Evolutionary conservation across 2,113 vertebrate species (phyloP), one percentile per base, ranked within the genome.

Genomic region (Acrocephalus kingi): DNA sequence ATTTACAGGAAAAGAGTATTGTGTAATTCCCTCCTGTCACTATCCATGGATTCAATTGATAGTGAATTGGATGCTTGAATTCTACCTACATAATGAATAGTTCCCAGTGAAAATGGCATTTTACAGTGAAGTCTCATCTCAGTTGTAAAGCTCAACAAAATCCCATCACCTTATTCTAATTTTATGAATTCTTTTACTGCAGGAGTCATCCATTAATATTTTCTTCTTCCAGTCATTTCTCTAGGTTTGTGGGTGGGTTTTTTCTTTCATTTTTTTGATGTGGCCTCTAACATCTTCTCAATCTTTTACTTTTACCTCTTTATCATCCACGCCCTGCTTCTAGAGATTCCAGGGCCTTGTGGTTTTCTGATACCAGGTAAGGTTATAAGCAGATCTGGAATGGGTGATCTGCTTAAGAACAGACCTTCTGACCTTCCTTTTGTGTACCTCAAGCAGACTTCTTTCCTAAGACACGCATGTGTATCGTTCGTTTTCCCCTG

Each of bases 281-380:
- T 82, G 68, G 49, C 74, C 54, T 98, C 94, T 98, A 97, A 98
- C 94, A 91, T 78, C 74, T 80, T 74, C 83, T 97, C 56, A 93
- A 93, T 97, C 55, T 98, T 98, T 97, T 94, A 88, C 96, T 97
- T 97, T 98, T 97, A 93, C 94, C 84, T 97, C 97, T 97, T 97
- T 98, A 98, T 93, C 93, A 98, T 96, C 87, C 96, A 94, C 96
- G 92, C 95, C 97, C 97, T 97, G 96, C 93, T 98, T 97, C 95
- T 98, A 99, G 99, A 98, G 97, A 98, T 99, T 96, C 98, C 98
- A 96, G 99, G 99, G 98, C 98, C 98, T 98, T 99, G 99, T 99
- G 99, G 99, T 98, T 98, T 98, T 98, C 98, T 98, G 94, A 98
- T 98, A 94, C 97, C 98, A 99, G 99, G 99, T 99, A 99, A 99